These are phyloP conservation scores for mouse (Mus musculus) DNA, from an alignment of 2,113 vertebrate genomes.

Conservation along the genomic window GRCm39 chr2:157033001-157033500, in stretches of 20 bases:
- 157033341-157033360: not conserved
- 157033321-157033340: not conserved
- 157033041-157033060: not conserved
- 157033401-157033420: not conserved
- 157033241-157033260: conserved; percentile 2
- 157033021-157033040: not conserved
- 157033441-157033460: too few species aligned
- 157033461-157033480: not conserved
- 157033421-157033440: not conserved
- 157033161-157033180: conserved; percentile 12
- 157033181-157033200: conserved; percentile 32
- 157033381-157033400: not conserved
- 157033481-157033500: not conserved
- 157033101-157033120: not conserved
- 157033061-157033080: not conserved
- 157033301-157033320: conserved; percentile 5
- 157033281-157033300: conserved; percentile 47
- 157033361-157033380: conserved; percentile 20
- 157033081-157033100: conserved; percentile 36
- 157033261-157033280: conserved; percentile 15
- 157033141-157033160: not conserved
- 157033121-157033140: conserved; percentile 27
- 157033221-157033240: conserved; percentile 41
- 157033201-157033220: conserved; percentile 51
- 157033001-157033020: not conserved